These are phyloP conservation scores for Calliphora vicina DNA, from an alignment of 1,140 invertebrate genomes.

Conservation along the genomic window DNA sequence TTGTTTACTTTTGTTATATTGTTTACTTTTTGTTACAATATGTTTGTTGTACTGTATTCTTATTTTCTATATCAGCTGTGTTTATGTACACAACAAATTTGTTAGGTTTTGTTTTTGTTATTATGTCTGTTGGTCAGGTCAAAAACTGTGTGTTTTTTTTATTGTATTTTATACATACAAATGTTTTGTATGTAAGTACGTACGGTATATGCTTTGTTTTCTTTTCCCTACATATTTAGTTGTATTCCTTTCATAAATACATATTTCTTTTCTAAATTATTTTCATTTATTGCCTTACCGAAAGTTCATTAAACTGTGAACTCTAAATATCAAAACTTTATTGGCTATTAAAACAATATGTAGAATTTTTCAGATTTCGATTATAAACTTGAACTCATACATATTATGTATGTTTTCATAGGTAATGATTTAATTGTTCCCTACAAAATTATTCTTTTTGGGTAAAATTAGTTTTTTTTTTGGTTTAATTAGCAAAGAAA, in stretches of 20 bases:
- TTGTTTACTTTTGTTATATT: not conserved
- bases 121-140: not conserved
- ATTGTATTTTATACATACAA: not conserved
- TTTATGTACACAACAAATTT: not conserved
- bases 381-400: too few relatives aligned
- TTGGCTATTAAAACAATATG: too few relatives aligned
- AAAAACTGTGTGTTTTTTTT: not conserved
- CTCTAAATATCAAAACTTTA: not conserved
- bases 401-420: not conserved
- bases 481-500: too few relatives aligned
- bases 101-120: not conserved
- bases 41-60: not conserved
- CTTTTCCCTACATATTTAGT: not conserved
- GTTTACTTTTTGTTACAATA: not conserved
- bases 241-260: not conserved
- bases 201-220: not conserved
- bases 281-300: not conserved
- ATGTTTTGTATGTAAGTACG: not conserved
- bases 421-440: too few relatives aligned
- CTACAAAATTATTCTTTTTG: too few relatives aligned
- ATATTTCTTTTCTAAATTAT: not conserved
- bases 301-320: not conserved
- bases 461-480: too few relatives aligned
- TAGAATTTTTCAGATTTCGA: too few relatives aligned
- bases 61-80: not conserved